Percentiles rank a stretch among this genome's conserved stretches.
Evolutionary conservation across 1,140 invertebrate genomes (phyloP).

Genomic region (Vanessa tameamea): DNA sequence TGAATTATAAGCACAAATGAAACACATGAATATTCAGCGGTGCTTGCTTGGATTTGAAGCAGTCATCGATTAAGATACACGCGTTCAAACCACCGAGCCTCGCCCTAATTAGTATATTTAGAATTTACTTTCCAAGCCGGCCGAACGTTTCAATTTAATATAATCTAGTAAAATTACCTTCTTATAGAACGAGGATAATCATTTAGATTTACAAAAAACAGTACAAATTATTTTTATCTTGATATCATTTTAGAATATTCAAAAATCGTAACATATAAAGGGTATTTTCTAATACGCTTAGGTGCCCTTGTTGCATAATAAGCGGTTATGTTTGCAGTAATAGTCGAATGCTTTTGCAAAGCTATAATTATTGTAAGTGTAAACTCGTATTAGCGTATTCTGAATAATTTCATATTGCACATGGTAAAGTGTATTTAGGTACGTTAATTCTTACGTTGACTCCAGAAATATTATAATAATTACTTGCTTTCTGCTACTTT

Average conservation of each 20-base stretch:
- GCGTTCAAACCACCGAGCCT: too few species aligned
- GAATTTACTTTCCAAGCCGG: too few species aligned
- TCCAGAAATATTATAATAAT: too few species aligned
- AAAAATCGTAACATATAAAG: not conserved
- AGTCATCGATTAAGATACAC: too few species aligned
- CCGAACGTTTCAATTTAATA: too few species aligned
- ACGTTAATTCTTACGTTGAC: too few species aligned
- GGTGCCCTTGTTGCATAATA: constrained; percentile 13
- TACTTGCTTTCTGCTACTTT: too few species aligned
- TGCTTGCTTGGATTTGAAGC: too few species aligned
- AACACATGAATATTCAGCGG: too few species aligned
- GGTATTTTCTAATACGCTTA: not conserved
- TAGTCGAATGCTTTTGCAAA: constrained; percentile 7
- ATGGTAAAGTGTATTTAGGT: not conserved
- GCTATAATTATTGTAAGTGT: constrained; percentile 10
- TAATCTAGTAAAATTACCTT: too few species aligned
- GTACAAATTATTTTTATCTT: not conserved
- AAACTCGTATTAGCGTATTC: not conserved
- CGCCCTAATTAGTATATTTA: too few species aligned
- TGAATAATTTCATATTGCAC: not conserved
- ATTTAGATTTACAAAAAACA: not conserved
- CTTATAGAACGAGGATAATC: not conserved
- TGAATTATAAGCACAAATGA: too few species aligned
- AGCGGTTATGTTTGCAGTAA: constrained; percentile 19
- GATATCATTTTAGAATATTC: not conserved